A percentile compares a stretch with the other conserved stretches of the same genome.
These are phyloP conservation scores for Hylaea fasciaria DNA, from an alignment of 2,888 invertebrate genomes.

Conservation along the genomic window DNA sequence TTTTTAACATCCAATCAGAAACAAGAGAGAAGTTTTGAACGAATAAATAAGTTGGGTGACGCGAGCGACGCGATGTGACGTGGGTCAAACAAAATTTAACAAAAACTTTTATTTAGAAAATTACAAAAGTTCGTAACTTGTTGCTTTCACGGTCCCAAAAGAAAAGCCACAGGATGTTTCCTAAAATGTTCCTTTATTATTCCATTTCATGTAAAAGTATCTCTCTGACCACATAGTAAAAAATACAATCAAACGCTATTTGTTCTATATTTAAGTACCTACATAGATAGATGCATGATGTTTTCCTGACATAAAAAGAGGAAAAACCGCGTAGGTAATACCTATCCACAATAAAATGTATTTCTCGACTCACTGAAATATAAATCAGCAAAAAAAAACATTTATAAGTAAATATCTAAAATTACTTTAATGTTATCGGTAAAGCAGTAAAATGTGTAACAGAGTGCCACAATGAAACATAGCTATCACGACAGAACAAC, in stretches of 20 bases:
- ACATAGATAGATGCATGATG: neutral
- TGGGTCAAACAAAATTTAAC: conserved; percentile 31
- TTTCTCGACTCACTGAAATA: neutral
- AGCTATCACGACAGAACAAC: conserved; percentile 29
- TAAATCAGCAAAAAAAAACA: neutral
- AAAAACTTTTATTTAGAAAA: conserved; percentile 32
- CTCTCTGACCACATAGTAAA: too few relatives aligned
- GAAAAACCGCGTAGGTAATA: too few relatives aligned
- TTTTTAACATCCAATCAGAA: conserved; percentile 9
- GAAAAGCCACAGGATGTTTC: conserved; percentile 6
- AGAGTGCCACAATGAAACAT: conserved; percentile 20
- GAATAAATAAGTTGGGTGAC: conserved; percentile 11
- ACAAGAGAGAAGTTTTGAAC: conserved; percentile 4
- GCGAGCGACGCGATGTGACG: conserved; percentile 29
- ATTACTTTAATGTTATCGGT: neutral
- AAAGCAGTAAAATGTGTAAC: neutral
- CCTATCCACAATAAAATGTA: too few relatives aligned
- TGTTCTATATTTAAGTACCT: too few relatives aligned
- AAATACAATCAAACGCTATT: neutral
- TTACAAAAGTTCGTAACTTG: conserved; percentile 36
- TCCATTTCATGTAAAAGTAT: neutral
- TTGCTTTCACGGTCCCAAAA: conserved; percentile 16
- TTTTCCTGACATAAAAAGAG: neutral
- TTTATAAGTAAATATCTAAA: too few relatives aligned
- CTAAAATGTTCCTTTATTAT: conserved; percentile 11